Evolutionary conservation across 2,888 invertebrate species (phyloP), one percentile per base, ranked within the genome.

Genomic region (Mechanitis messenoides): DNA sequence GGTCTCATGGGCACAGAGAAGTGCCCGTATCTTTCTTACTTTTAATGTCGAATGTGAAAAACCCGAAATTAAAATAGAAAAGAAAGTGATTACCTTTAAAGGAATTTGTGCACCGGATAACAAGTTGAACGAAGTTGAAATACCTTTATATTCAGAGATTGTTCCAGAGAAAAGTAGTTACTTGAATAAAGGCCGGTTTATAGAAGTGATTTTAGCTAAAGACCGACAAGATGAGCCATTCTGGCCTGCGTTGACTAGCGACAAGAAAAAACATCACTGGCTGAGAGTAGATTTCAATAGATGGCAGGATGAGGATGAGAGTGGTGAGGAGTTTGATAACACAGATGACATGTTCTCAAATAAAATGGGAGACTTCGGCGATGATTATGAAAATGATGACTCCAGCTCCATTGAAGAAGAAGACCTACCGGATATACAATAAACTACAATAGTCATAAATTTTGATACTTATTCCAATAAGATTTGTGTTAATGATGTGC

Each of bases 301-400:
- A 86, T 99, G 98, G 98, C 95, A 94, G 83, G 98, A 98, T 90
- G 98, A 98, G 86, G 96, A 97, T 75, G 98, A 98, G 64, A 96
- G 95, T 64, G 96, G 95, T 9, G 95, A 95, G 72, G 97, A 96
- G 53, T 65, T 78, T 65, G 80, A 81, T 66, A 78, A 80, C 38
- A 78, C 78, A 76, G 81, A 80, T 71, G 84, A 86, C 61, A 84
- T 86, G 80, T 84, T 87, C 64, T 77, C 80, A 12, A 76, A 77
- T 67, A 83, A 84, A 75, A 72, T 84, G 67, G 78, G 79, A 35
- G 76, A 79, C 55, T 79, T 78, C 65, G 81, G 78, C 47, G 83
- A 81, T 67, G 83, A 80, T 56, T 81, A 88, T 70, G 88, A 84
- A 33, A 91, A 89, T 66, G 92, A 91, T 64, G 90, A 86, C 78